Evolutionary conservation across 2,797 vertebrate genomes (phyloP), one percentile per base, ranked within the genome.

Genomic region (Eulemur coronatus): DNA sequence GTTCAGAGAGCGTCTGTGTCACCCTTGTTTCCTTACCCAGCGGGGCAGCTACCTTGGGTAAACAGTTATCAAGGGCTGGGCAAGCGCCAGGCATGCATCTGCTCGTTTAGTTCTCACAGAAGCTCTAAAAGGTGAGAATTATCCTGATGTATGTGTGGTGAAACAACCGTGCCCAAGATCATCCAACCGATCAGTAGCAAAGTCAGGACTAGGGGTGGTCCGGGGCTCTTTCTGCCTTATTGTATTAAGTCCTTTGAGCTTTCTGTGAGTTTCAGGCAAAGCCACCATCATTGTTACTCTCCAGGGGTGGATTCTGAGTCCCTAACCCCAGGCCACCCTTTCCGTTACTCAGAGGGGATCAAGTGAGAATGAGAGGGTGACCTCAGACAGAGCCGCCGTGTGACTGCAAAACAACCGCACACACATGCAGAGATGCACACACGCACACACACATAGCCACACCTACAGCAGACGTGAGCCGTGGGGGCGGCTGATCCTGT

Each of bases 221-320:
- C 5, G 0, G 3, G 17, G 10, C 8, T 22, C 70, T 8, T 41
- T 8, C 33, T 13, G 7, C 24, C 75, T 46, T 10, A 3, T 0
- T 24, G 12, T 43, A 4, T 46, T 0, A 10, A 65, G n/a, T 13
- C 24, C 28, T 55, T 50, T 8, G 11, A 20, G 38, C 12, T 24
- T 46, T 14, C n/a, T 26, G 22, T 15, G 43, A 38, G 20, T 14
- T 72, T 67, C n/a, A 30, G 55, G 5, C 26, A 70, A 52, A 61
- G 14, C 1, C 48, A 6, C 13, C 12, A 26, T 63, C 63, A 10
- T 24, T 8, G 30, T 18, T 30, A 10, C 24, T 70, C 67, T 46
- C 38, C 57, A 43, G 59, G n/a, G 43, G 18, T 43, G 5, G 76
- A 55, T 14, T 30, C 18, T 38, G 24, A 35, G 14, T 1, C 14